phyloP scores from a whole-genome alignment of 2,888 invertebrate genomes.

The Ophion costatus region DNA sequence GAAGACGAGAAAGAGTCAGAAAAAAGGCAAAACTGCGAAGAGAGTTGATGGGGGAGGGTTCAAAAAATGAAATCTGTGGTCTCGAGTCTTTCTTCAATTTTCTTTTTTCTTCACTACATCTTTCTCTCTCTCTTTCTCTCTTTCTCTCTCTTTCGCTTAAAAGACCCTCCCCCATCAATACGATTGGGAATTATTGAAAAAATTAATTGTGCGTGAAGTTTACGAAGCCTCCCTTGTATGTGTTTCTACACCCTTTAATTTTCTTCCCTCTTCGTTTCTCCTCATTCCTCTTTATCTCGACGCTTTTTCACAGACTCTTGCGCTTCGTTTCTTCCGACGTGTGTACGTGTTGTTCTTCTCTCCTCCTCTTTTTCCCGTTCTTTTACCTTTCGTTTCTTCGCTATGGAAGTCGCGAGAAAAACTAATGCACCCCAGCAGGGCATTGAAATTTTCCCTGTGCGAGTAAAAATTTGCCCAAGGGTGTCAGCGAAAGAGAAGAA shows the following conservation, averaged over 20 bases:
- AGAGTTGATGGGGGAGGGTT: conserved; percentile 4
- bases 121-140: conserved; percentile 30
- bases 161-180: conserved; percentile 69
- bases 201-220: conserved; percentile 83
- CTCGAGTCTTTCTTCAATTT: conserved; percentile 58
- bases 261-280: conserved; percentile 17
- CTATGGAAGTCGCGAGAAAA: conserved; percentile 45
- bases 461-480: conserved; percentile 19
- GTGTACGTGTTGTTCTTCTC: conserved; percentile 7
- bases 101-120: conserved; percentile 24
- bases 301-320: conserved; percentile 72
- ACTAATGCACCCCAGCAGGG: conserved; percentile 42
- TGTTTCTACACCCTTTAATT: conserved; percentile 33
- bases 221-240: conserved; percentile 66
- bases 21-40: conserved; percentile 16
- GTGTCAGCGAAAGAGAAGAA: conserved; percentile 29
- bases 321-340: conserved; percentile 41
- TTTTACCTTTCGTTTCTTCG: conserved; percentile 30
- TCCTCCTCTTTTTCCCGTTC: conserved; percentile 9
- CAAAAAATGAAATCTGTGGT: conserved; percentile 52
- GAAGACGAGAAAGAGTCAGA: conserved; percentile 72
- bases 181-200: conserved; percentile 81
- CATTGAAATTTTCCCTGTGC: conserved; percentile 36
- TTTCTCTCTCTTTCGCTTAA: conserved; percentile 26
- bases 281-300: conserved; percentile 67